Conservation (phyloP, 2,888 invertebrate genomes). For the Stictocephala bisonia region DNA sequence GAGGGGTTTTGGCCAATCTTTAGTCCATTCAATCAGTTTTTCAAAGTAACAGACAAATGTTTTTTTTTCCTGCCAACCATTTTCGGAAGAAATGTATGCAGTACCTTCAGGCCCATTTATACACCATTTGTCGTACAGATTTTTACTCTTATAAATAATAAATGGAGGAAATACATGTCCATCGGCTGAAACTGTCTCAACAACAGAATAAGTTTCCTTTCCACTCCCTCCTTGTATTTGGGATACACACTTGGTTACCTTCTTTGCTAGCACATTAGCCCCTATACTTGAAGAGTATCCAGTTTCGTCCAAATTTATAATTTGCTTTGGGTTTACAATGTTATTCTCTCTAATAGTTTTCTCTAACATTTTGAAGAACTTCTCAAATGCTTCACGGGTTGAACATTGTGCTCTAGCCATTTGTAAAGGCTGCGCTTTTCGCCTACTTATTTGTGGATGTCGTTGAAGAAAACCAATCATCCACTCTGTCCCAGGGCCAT, state of each 20-base stretch:
- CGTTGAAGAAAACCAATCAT: not conserved
- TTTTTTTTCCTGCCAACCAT: constrained; percentile 30
- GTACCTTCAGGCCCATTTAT: not conserved
- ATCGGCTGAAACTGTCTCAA: not conserved
- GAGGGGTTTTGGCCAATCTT: not conserved
- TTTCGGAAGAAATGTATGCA: constrained; percentile 8
- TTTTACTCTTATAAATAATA: constrained; percentile 12
- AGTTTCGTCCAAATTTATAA: constrained; percentile 6
- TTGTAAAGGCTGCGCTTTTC: constrained; percentile 1
- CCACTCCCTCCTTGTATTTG: constrained; percentile 10
- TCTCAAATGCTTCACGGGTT: not conserved
- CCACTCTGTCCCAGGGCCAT: constrained; percentile 10
- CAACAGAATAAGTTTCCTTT: constrained; percentile 2
- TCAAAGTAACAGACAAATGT: not conserved
- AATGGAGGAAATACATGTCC: not conserved
- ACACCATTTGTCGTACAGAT: constrained; percentile 1
- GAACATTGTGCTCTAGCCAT: not conserved
- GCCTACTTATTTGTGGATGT: not conserved
- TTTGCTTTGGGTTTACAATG: not conserved
- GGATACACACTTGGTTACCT: not conserved
- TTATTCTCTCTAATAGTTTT: not conserved
- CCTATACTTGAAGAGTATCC: constrained; percentile 11
- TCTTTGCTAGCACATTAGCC: not conserved
- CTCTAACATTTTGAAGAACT: not conserved
- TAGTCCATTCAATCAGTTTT: not conserved